Percentiles rank a stretch among this genome's conserved stretches.
Conservation (phyloP, 2,888 invertebrate species). For the Caenorhabditis sp. region DNA sequence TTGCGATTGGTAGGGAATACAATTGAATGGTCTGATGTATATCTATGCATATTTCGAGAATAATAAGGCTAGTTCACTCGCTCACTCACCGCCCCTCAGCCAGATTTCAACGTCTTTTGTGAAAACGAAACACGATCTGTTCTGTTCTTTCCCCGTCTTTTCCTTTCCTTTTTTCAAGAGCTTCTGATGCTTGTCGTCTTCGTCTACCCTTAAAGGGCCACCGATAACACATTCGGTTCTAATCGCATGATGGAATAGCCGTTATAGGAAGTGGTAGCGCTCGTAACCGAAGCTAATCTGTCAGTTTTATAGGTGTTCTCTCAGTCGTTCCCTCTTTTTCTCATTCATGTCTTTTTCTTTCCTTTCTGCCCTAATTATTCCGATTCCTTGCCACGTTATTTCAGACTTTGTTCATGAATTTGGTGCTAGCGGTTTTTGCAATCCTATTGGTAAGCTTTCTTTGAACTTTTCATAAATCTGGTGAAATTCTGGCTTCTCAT, state of each 20-base stretch:
- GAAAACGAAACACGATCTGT: slow-evolving; percentile 8
- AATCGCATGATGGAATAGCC: no score
- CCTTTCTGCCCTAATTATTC: slow-evolving; percentile 5
- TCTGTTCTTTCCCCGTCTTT: no score
- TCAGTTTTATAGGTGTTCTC: slow-evolving; percentile 55
- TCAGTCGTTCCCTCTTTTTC: slow-evolving; percentile 14
- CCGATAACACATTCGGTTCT: slow-evolving; percentile 24
- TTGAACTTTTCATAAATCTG: no score
- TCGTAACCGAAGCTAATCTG: slow-evolving; percentile 47
- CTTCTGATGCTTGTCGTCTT: slow-evolving; percentile 6
- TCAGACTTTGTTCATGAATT: slow-evolving; percentile 47
- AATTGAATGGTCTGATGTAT: slow-evolving; percentile 50
- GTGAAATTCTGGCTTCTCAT: no score
- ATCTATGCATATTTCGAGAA: slow-evolving; percentile 60
- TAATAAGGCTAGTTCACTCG: slow-evolving; percentile 48
- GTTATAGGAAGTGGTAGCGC: no score
- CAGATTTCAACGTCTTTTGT: slow-evolving; percentile 22
- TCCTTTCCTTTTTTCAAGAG: slow-evolving; percentile 20
- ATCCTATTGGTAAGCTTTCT: slow-evolving; percentile 38
- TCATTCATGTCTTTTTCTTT: not conserved
- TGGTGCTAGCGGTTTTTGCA: slow-evolving; percentile 33
- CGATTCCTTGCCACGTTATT: slow-evolving; percentile 1
- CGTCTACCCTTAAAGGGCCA: slow-evolving; percentile 26
- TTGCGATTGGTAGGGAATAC: slow-evolving; percentile 28
- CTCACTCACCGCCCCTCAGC: not conserved